Base-by-base conservation (phyloP, 2,888 invertebrate genomes). In the Mechanitis mazaeus region DNA sequence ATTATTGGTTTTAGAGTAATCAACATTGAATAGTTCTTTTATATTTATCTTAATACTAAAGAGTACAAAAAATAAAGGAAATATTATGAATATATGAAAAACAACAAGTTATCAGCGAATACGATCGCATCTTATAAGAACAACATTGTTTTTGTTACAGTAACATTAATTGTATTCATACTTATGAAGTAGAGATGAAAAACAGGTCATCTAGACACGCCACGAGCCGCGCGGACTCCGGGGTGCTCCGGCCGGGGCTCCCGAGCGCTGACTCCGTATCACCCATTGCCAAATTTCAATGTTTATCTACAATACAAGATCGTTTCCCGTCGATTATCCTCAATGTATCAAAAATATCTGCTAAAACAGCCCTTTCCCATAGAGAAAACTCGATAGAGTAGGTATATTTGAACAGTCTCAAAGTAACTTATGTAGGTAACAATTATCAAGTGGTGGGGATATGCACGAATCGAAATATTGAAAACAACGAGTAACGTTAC, bases 21-120 rank as follows among this genome's bases (percentile, higher is more conserved):
- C 87, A 90, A 90, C 90, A 89, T 89, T 88, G 87, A 89, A 90
- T 90, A 90, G 87, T 87, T 86, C 83, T 86, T 81, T 85, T 85
- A 87, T 86, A 86, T 86, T 89, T 87, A 88, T 79, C 87, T 88
- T 90, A 89, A 80, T 75, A 86, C 88, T 90, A 90, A 89, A 90
- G 89, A 90, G 90, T 90, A 90, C 89, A 90, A 90, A 90, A 90
- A 90, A 90, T 90, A 90, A 90, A 90, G 90, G 89, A 90, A 90
- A 87, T 87, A 85, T 88, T 83, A 89, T 87, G 89, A 89, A 87
- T 88, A 87, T 87, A 87, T 87, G 87, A 87, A 89, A 87, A 89
- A 87, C 90, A 90, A 90, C 89, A 88, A 87, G 88, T 87, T 79
- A 82, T 84, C 75, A 81, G 87, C 88, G 89, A 87, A 83, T 79